Evolutionary conservation across 2,113 vertebrate genomes (phyloP).

Genomic region (Brevimyrus niger): DNA sequence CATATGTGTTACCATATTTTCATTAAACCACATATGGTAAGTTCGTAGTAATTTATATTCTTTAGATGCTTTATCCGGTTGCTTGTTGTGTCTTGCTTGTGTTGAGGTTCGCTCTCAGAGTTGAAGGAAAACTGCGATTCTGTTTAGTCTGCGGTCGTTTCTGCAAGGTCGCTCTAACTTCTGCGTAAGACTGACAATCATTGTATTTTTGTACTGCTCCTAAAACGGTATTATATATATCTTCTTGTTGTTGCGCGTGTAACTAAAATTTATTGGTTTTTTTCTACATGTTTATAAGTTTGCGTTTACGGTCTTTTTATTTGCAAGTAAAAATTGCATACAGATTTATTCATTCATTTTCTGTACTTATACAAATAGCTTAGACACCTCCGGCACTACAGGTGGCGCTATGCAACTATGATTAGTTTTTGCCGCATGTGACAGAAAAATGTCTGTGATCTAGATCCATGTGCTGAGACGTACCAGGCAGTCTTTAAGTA

Average conservation of each 20-base stretch:
- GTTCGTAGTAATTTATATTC: background rate
- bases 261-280: background rate
- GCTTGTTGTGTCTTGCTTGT: background rate
- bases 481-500: background rate
- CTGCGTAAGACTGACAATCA: background rate
- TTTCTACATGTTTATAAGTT: background rate
- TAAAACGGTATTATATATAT: background rate
- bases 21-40: background rate
- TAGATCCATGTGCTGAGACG: background rate
- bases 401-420: background rate
- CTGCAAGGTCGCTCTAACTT: background rate
- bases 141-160: background rate
- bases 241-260: background rate
- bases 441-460: background rate
- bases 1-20: background rate
- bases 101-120: background rate
- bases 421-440: background rate
- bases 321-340: background rate
- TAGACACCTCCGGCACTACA: background rate
- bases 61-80: background rate
- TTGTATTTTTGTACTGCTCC: background rate
- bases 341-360: background rate
- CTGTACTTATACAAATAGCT: background rate
- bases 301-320: background rate
- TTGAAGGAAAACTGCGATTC: background rate